phyloP scores from a whole-genome alignment of 1,140 invertebrate species.

The Popillia japonica region DNA sequence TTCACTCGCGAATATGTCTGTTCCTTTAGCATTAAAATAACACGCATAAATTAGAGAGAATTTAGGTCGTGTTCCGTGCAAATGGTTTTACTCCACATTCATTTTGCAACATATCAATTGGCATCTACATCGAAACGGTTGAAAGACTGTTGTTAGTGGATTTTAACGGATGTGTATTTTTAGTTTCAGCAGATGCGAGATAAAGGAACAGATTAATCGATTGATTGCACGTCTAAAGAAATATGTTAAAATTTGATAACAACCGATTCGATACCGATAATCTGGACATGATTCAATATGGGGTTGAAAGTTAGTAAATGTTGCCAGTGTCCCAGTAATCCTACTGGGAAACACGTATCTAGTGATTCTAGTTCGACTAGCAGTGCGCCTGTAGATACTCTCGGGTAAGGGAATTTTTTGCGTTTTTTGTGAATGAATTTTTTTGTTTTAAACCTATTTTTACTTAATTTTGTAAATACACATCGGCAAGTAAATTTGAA shows the following conservation, averaged over 20 bases:
- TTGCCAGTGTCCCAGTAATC: conserved; percentile 62
- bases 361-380: conserved; percentile 27
- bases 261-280: no score
- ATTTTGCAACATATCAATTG: no score
- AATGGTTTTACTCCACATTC: neutral
- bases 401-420: neutral
- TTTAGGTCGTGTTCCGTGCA: conserved; percentile 8
- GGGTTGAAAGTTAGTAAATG: conserved; percentile 61
- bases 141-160: no score
- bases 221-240: no score
- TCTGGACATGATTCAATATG: conserved; percentile 36
- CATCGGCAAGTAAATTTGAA: no score
- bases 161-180: no score
- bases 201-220: no score
- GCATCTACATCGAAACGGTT: no score
- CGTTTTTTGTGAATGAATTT: neutral
- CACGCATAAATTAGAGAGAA: neutral
- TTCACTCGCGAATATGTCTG: no score
- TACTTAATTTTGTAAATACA: neutral
- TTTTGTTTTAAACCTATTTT: conserved; percentile 1
- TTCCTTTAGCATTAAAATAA: neutral
- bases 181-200: no score
- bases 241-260: no score
- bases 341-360: conserved; percentile 52
- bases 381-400: neutral